A percentile compares a stretch with the other conserved stretches of the same genome.
Conservation (phyloP, 2,888 invertebrate genomes). For the Spilarctia lutea region DNA sequence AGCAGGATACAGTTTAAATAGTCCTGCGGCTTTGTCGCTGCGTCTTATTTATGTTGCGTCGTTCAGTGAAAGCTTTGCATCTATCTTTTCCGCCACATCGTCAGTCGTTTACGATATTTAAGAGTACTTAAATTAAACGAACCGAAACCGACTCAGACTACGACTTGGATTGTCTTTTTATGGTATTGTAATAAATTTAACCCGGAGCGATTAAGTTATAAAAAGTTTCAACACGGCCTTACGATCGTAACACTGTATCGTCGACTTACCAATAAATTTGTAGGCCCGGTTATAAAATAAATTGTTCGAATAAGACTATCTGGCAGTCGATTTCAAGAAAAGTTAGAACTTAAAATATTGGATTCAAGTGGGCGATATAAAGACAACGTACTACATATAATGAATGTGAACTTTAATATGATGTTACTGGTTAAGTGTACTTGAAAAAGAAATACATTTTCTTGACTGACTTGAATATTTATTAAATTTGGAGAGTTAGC, state of each 20-base stretch:
- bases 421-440: no score
- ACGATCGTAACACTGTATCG: conserved; percentile 52
- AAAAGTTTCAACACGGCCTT: conserved; percentile 58
- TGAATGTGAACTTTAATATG: neutral
- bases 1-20: conserved; percentile 8
- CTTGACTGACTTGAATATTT: no score
- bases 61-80: conserved; percentile 39
- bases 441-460: no score
- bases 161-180: conserved; percentile 59
- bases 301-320: conserved; percentile 33
- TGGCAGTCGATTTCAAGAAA: conserved; percentile 25
- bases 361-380: neutral
- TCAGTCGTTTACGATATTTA: conserved; percentile 57
- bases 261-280: conserved; percentile 45
- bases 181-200: conserved; percentile 59
- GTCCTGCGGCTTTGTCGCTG: conserved; percentile 10
- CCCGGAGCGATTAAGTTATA: conserved; percentile 59
- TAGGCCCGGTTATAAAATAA: conserved; percentile 47
- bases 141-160: conserved; percentile 44
- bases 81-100: conserved; percentile 54
- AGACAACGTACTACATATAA: neutral
- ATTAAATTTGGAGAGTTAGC: no score
- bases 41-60: conserved; percentile 37
- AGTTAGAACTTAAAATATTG: conserved; percentile 23
- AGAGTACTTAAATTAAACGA: conserved; percentile 60